Conservation (phyloP, 2,113 vertebrate genomes). For the Dipodomys merriami region DNA sequence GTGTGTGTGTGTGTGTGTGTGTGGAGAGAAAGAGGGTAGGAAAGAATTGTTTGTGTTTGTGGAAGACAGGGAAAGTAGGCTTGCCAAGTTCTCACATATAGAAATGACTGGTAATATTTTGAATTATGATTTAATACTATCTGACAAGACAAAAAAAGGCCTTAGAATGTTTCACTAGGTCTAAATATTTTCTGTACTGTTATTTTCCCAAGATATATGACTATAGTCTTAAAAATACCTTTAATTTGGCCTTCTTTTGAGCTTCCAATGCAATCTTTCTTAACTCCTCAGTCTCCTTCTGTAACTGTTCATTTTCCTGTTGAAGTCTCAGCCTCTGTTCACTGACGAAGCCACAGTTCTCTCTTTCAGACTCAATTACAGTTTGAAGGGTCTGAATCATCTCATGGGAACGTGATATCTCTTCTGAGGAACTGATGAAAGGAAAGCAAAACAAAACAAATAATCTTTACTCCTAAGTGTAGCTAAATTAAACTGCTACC, state of each 20-base stretch:
- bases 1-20: no score
- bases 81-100: constrained; percentile 42
- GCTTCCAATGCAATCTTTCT: constrained; percentile 87
- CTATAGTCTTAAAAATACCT: constrained; percentile 85
- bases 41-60: constrained; percentile 3
- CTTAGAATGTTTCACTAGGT: constrained; percentile 44
- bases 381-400: constrained; percentile 90
- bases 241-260: constrained; percentile 92
- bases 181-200: constrained; percentile 29
- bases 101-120: constrained; percentile 54
- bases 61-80: constrained; percentile 40
- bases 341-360: constrained; percentile 89
- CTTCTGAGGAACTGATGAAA: constrained; percentile 90
- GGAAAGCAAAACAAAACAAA: constrained; percentile 32
- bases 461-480: background rate
- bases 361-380: constrained; percentile 88
- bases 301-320: constrained; percentile 92
- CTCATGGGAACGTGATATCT: constrained; percentile 91
- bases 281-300: constrained; percentile 90
- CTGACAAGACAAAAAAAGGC: background rate
- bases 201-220: constrained; percentile 54
- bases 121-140: constrained; percentile 53
- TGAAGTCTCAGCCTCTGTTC: constrained; percentile 94
- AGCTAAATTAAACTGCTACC: background rate
- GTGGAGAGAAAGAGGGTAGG: background rate